Base-by-base conservation (phyloP, 2,113 vertebrate genomes). In the Craseonycteris thonglongyai region DNA sequence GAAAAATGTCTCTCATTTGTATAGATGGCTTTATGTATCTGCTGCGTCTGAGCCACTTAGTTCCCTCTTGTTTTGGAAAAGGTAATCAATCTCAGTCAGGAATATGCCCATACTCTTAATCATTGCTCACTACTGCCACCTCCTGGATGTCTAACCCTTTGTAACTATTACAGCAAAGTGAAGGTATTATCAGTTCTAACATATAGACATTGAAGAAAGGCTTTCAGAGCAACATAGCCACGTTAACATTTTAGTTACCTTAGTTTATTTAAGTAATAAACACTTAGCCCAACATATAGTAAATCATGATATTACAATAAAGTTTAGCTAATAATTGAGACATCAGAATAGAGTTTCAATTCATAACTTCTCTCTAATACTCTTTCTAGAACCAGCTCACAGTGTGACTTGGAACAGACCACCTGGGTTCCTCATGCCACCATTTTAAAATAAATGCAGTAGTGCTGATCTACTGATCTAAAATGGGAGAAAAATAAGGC, bases 41-140 rank as follows among this genome's bases (percentile, higher is more conserved):
- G 81, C 75, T 74, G 93, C 51, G 90, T 87, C 78, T 76, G 47
- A 84, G 79, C 82, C 88, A 49, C 86, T 97, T 84, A 94, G 18
- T 33, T 82, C 18, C 56, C 92, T 92, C 63, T 49, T 0, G 7
- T 75, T 95, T 85, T 15, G 3, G 68, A 0, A 0, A 74, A 93
- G 33, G 16, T 78, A 88, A 90, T 88, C 38, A 47, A 26, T 90
- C 65, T 30, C 66, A 14, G 19, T 15, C 14, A 15, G 21, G 2
- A 14, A 69, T 21, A 0, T 56, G 71, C 2, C 2, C 0, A 9
- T 12, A 40, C 42, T 14, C 93, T 96, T 87, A 65, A 1, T 88
- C 95, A 49, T 89, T 97, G 93, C 91, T 98, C 97, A 90, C 71
- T 96, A 47, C 87, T 90, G 97, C 96, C 97, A 97, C 92, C 97